These are phyloP conservation scores for Glomeris marginata DNA, from an alignment of 2,888 invertebrate genomes.

Conservation along the genomic window DNA sequence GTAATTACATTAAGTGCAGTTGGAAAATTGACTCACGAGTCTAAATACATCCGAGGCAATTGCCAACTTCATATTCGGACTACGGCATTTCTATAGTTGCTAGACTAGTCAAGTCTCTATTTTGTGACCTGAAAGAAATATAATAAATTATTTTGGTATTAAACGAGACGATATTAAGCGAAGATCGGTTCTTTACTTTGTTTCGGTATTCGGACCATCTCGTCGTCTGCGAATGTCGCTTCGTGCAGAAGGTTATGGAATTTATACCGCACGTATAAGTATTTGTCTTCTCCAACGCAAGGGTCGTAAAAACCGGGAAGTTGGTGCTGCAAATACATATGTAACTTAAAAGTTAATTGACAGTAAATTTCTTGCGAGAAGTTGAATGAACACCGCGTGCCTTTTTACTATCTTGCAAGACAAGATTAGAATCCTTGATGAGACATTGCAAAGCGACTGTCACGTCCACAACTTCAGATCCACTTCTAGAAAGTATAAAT, in stretches of 20 bases:
- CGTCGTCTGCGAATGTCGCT: conserved; percentile 61
- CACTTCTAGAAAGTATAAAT: background rate
- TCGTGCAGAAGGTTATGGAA: conserved; percentile 65
- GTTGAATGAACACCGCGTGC: conserved; percentile 35
- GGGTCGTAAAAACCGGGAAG: conserved; percentile 96
- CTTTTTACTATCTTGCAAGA: conserved; percentile 71
- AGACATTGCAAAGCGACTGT: conserved; percentile 89
- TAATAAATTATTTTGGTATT: too few species aligned
- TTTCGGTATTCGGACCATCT: conserved; percentile 62
- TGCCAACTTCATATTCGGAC: too few species aligned
- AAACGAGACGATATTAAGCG: too few species aligned
- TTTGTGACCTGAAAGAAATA: too few species aligned
- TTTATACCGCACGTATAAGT: conserved; percentile 67
- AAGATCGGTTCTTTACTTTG: conserved; percentile 36
- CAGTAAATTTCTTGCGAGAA: background rate
- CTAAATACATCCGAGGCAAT: too few species aligned
- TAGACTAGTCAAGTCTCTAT: too few species aligned
- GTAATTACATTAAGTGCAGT: too few species aligned
- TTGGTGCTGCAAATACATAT: conserved; percentile 49
- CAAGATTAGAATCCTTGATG: conserved; percentile 75
- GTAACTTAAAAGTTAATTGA: background rate
- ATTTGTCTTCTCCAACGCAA: conserved; percentile 75
- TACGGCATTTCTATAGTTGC: too few species aligned
- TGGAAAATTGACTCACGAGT: too few species aligned
- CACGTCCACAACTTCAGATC: conserved; percentile 61